Base-by-base conservation (phyloP, 2,888 invertebrate species). In the Ectemnius cavifrons region DNA sequence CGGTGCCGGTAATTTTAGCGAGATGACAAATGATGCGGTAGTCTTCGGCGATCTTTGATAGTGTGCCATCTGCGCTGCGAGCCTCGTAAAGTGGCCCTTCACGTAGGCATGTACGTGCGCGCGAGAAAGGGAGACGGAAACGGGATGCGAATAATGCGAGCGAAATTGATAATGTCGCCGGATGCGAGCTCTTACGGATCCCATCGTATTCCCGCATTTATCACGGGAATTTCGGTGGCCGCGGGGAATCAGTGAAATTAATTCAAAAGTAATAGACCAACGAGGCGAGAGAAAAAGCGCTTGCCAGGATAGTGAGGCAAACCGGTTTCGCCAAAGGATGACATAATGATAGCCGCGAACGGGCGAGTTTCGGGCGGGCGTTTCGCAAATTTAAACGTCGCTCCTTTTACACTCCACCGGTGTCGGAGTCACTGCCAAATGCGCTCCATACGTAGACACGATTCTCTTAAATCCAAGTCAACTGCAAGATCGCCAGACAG, bases 121-220 rank as follows among this genome's bases (percentile, higher is more conserved):
- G 78, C 72, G 67, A 63, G 73, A 73, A 76, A 72, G 77, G 68
- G 80, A 73, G 77, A 62, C 23, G 47, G 49, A 63, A 63, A 61
- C 46, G 68, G 65, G 73, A 73, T 66, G 79, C 82, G 80, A 77
- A 83, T 86, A 85, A 87, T 84, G 86, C 85, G 87, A 86, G 80
- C 84, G 83, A 87, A 87, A 87, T 87, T 87, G 87, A 87, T 87
- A 87, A 87, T 87, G 78, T 81, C 74, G 78, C 82, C 85, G 87
- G 87, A 87, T 85, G 85, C 81, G 85, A 87, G 86, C 86, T 83
- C 87, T 86, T 85, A 87, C 84, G 67, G 65, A 49, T 57, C 66
- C 72, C 61, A 60, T 71, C 67, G 69, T 56, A 63, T 20, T 62
- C 46, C 65, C 59, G 57, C 47, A 56, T 18, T 60, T 61, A 67